Evolutionary conservation across 2,888 invertebrate species (phyloP).

Genomic region (Fragum sueziense): DNA sequence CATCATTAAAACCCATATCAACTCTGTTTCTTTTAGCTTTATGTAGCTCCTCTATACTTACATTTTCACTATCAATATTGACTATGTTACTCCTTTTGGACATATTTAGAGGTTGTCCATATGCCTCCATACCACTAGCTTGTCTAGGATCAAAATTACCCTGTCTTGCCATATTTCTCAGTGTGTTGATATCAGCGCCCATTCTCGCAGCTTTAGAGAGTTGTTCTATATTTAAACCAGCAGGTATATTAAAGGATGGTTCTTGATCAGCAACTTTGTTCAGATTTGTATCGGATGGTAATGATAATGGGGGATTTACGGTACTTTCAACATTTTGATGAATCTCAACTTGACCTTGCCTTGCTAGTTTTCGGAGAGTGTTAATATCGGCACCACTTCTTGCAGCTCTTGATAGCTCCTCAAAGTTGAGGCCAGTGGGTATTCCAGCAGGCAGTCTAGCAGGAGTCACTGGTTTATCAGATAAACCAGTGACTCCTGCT

Average conservation of each 20-base stretch:
- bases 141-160: not conserved
- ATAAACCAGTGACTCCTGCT: not conserved
- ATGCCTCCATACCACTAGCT: not conserved
- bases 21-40: not conserved
- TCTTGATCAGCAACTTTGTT: too few relatives aligned
- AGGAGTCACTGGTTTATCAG: not conserved
- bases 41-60: not conserved
- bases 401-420: slow-evolving; percentile 45
- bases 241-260: not conserved
- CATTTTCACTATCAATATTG: not conserved
- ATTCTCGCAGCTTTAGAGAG: slow-evolving; percentile 48
- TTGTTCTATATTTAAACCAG: slow-evolving; percentile 9
- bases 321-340: too few relatives aligned
- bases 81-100: not conserved
- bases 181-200: slow-evolving; percentile 47
- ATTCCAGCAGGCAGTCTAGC: too few relatives aligned
- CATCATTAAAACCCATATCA: not conserved
- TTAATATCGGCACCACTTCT: slow-evolving; percentile 47
- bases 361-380: slow-evolving; percentile 45
- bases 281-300: too few relatives aligned
- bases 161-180: slow-evolving; percentile 40
- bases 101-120: not conserved
- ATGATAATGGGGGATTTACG: too few relatives aligned
- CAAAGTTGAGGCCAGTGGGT: slow-evolving; percentile 45
- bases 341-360: not conserved